Percentiles rank a stretch among this genome's conserved stretches.
Conservation (phyloP, 2,888 invertebrate species). For the Nomada fucata region DNA sequence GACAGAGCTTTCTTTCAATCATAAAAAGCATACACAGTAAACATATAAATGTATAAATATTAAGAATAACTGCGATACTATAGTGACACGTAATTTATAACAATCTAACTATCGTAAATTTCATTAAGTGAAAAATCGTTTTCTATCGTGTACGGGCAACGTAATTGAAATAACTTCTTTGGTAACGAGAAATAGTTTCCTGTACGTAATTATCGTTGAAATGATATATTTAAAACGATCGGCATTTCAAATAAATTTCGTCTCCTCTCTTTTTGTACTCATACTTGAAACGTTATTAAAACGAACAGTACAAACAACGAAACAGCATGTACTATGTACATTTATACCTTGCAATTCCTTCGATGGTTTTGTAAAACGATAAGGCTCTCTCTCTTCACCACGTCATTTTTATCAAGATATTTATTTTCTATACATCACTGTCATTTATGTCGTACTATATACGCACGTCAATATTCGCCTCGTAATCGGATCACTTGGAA, state of each 20-base stretch:
- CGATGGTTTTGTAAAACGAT: constrained; percentile 63
- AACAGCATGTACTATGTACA: constrained; percentile 5
- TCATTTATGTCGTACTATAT: constrained; percentile 60
- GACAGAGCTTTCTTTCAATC: neutral
- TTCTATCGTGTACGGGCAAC: constrained; percentile 2
- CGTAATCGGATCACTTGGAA: constrained; percentile 57
- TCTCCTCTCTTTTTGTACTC: constrained; percentile 2
- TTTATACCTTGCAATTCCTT: constrained; percentile 69
- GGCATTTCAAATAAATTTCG: constrained; percentile 2
- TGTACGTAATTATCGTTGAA: neutral
- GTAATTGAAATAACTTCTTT: constrained; percentile 19
- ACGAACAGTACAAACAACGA: constrained; percentile 12
- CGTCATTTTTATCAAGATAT: constrained; percentile 78
- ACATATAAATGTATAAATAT: neutral
- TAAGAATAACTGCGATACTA: neutral
- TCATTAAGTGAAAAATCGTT: constrained; percentile 14
- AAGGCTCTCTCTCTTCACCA: constrained; percentile 74
- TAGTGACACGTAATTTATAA: constrained; percentile 25
- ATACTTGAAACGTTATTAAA: constrained; percentile 29
- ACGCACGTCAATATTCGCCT: constrained; percentile 43
- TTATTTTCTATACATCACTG: constrained; percentile 71
- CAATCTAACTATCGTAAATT: constrained; percentile 1
- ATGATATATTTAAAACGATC: constrained; percentile 3
- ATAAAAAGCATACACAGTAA: neutral
- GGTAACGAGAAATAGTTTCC: constrained; percentile 13